Conservation (phyloP, 1,140 invertebrate genomes). For the Drosophila pruinosa region DNA sequence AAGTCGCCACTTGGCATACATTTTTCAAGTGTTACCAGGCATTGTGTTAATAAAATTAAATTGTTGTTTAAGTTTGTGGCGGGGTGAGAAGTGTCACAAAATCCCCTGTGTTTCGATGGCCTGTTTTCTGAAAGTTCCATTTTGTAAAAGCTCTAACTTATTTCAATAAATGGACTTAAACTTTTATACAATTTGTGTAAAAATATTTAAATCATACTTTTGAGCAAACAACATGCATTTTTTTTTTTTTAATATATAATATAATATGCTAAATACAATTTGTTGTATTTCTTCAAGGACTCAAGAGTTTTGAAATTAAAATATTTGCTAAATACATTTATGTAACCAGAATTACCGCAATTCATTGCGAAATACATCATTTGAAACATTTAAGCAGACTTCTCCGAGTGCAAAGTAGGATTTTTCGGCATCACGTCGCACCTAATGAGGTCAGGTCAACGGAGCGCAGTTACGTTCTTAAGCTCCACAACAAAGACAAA, state of each 20-base stretch:
- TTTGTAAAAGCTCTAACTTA: background rate
- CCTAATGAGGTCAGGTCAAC: constrained; percentile 31
- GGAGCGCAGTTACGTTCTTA: background rate
- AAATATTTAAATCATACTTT: background rate
- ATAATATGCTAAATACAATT: background rate
- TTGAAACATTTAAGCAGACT: constrained; percentile 11
- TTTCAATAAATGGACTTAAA: background rate
- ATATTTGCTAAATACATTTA: background rate
- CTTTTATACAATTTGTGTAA: background rate
- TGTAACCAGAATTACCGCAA: background rate
- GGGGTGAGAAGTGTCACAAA: background rate
- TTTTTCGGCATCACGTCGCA: constrained; percentile 16
- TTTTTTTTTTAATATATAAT: background rate
- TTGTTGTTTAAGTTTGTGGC: constrained; percentile 10
- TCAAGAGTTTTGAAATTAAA: no score
- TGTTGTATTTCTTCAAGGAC: no score
- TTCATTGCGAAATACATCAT: constrained; percentile 18
- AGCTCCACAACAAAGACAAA: constrained; percentile 23
- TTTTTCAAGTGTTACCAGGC: constrained; percentile 39
- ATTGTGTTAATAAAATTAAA: constrained; percentile 58
- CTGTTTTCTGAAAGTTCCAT: background rate
- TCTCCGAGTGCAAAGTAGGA: constrained; percentile 3
- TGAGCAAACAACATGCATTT: background rate
- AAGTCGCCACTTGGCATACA: constrained; percentile 50
- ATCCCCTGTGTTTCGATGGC: background rate